These are phyloP conservation scores for Andinoacara biseriatus DNA, from an alignment of 2,113 vertebrate species.

Conservation along the genomic window DNA sequence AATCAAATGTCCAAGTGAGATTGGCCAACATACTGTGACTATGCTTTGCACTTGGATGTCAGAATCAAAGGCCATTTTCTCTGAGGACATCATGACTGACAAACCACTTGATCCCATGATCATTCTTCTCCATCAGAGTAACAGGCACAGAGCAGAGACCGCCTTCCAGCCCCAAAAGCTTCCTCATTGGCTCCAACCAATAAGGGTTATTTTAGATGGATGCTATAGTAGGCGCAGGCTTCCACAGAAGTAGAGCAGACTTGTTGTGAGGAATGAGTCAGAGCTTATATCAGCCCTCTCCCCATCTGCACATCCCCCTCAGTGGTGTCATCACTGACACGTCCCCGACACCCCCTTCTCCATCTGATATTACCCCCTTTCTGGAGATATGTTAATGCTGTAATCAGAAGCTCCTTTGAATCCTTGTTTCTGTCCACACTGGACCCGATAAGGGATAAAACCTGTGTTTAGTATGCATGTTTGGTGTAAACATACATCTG, in stretches of 20 bases:
- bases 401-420: constrained; percentile 1
- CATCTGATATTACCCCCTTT: constrained; percentile 63
- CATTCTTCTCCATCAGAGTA: constrained; percentile 35
- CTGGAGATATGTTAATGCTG: constrained; percentile 18
- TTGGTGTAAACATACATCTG: constrained; percentile 39
- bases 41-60: constrained; percentile 21
- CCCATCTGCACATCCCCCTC: constrained; percentile 74
- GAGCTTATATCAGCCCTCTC: constrained; percentile 66
- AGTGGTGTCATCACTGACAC: constrained; percentile 64
- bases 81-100: constrained; percentile 32
- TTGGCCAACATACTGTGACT: background rate
- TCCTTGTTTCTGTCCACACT: background rate
- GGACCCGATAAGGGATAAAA: constrained; percentile 23
- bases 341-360: constrained; percentile 38
- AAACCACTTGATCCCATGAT: constrained; percentile 41
- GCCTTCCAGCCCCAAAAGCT: constrained; percentile 16
- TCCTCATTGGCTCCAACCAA: constrained; percentile 14
- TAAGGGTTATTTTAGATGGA: constrained; percentile 54
- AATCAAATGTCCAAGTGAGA: constrained; percentile 5
- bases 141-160: constrained; percentile 27
- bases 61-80: constrained; percentile 34
- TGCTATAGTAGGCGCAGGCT: constrained; percentile 62
- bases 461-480: constrained; percentile 17
- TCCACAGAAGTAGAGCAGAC: constrained; percentile 51
- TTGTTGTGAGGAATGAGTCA: constrained; percentile 74